phyloP scores from a whole-genome alignment of 2,888 invertebrate genomes.

The Reticulitermes lucifugus region DNA sequence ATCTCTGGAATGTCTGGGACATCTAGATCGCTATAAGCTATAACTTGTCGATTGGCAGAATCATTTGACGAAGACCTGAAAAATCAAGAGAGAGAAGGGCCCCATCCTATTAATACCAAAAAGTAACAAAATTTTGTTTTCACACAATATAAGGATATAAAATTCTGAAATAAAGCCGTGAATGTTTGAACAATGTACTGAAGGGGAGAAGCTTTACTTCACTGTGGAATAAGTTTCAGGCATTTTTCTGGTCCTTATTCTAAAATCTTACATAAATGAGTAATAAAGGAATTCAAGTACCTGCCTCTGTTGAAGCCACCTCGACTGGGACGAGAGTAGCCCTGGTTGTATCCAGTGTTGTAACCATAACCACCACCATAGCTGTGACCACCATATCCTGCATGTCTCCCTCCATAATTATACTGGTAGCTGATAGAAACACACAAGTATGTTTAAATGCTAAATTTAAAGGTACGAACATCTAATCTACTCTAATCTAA shows the following conservation, averaged over 20 bases:
- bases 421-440: conserved; percentile 53
- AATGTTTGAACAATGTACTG: background rate
- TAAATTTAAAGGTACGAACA: no score
- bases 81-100: conserved; percentile 39
- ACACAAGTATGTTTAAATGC: background rate
- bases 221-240: no score
- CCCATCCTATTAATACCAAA: conserved; percentile 25
- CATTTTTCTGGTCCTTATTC: no score
- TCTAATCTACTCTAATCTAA: no score
- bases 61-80: conserved; percentile 48
- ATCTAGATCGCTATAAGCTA: conserved; percentile 70
- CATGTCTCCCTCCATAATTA: conserved; percentile 61
- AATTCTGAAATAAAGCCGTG: no score
- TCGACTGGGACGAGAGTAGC: conserved; percentile 62
- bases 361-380: conserved; percentile 59
- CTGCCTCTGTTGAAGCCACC: conserved; percentile 67
- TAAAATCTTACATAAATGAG: background rate
- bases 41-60: conserved; percentile 60
- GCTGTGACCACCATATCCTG: conserved; percentile 60
- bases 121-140: background rate
- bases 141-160: background rate
- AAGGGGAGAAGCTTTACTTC: background rate
- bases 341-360: conserved; percentile 65
- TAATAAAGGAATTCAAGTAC: conserved; percentile 57
- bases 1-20: conserved; percentile 65